phyloP scores from a whole-genome alignment of 2,797 vertebrate species.

The Anguilla pacifica region DNA sequence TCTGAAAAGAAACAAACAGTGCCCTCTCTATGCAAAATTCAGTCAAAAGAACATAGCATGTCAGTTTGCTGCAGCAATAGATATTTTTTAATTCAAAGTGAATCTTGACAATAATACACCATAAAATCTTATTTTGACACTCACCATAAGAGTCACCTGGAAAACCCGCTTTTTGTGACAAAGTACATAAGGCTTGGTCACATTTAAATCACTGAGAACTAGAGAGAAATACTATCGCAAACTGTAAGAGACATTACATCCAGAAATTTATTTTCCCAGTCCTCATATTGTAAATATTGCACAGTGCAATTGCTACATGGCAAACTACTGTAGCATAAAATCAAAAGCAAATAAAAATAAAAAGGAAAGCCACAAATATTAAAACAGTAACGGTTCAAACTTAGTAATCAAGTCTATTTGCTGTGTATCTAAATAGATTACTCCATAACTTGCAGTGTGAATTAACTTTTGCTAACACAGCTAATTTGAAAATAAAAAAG shows the following conservation, averaged over 20 bases:
- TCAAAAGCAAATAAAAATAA: constrained; percentile 80
- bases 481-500: constrained; percentile 63
- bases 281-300: constrained; percentile 99
- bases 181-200: constrained; percentile 99
- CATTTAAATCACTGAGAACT: constrained; percentile 99
- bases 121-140: constrained; percentile 99
- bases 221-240: constrained; percentile 99
- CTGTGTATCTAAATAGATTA: constrained; percentile 85
- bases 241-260: constrained; percentile 99
- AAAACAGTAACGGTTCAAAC: constrained; percentile 93
- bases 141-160: constrained; percentile 99
- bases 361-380: constrained; percentile 83
- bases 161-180: constrained; percentile 99
- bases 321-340: constrained; percentile 99
- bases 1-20: background rate
- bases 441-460: constrained; percentile 96
- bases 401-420: constrained; percentile 84
- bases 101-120: constrained; percentile 99
- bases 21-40: background rate
- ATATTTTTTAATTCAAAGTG: constrained; percentile 99
- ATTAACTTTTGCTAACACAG: constrained; percentile 86
- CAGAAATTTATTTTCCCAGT: constrained; percentile 96
- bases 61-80: constrained; percentile 85
- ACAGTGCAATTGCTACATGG: constrained; percentile 99
- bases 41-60: constrained; percentile 51